These are phyloP conservation scores for Loxodonta africana DNA, from an alignment of 2,113 vertebrate genomes.

Conservation along the genomic window DNA sequence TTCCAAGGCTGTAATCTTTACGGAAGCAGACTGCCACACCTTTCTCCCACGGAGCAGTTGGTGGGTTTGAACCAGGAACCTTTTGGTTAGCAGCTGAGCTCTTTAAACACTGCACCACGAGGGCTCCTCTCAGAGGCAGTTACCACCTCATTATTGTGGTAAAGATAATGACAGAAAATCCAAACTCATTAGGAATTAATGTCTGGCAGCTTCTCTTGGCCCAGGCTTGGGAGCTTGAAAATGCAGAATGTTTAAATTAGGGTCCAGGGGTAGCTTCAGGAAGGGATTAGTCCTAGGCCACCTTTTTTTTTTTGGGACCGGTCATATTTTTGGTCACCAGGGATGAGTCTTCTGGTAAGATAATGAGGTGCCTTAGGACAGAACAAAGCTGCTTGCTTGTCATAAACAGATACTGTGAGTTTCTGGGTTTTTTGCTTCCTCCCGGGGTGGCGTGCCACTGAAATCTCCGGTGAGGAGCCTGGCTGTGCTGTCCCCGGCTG, in stretches of 20 bases:
- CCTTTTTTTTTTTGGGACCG: background rate
- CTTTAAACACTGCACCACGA: too few relatives aligned
- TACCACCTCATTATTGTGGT: background rate
- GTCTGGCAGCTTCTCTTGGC: background rate
- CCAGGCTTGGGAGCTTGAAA: background rate
- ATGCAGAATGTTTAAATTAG: background rate
- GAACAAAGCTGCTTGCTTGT: too few relatives aligned
- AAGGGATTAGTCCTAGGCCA: rapidly evolving
- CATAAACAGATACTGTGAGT: background rate
- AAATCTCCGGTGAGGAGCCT: too few relatives aligned
- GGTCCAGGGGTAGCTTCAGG: background rate
- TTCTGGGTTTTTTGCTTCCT: background rate
- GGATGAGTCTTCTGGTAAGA: background rate
- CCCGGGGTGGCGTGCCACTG: too few relatives aligned
- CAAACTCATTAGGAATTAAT: background rate
- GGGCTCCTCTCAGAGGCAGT: too few relatives aligned
- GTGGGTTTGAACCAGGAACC: too few relatives aligned
- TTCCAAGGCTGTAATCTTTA: too few relatives aligned
- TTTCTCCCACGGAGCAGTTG: too few relatives aligned
- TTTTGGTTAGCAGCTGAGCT: too few relatives aligned
- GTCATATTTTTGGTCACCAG: background rate
- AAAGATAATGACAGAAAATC: background rate
- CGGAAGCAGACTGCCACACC: too few relatives aligned
- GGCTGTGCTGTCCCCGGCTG: too few relatives aligned
- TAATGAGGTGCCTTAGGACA: rapidly evolving